Conservation (phyloP, 2,888 invertebrate genomes). For the Netelia melanura region DNA sequence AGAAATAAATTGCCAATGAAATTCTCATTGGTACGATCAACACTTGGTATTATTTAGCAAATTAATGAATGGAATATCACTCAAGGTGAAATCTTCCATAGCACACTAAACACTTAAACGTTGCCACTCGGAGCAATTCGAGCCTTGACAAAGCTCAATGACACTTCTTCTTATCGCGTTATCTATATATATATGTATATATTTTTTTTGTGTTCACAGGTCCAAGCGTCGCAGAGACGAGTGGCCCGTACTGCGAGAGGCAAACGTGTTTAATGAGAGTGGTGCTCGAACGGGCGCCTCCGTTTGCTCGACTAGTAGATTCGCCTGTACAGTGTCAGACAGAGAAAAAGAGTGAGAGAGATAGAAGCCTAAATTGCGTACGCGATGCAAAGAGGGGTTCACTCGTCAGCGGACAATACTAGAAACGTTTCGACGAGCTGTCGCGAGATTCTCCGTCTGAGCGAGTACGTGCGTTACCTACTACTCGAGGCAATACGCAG, state of each 20-base stretch:
- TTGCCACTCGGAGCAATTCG: neutral
- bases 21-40: no score
- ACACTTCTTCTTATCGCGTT: conserved; percentile 23
- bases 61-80: neutral
- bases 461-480: conserved; percentile 47
- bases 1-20: neutral
- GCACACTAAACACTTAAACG: neutral
- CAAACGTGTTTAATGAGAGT: conserved; percentile 48
- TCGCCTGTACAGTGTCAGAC: conserved; percentile 13
- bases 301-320: conserved; percentile 36
- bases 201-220: neutral
- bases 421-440: conserved; percentile 11
- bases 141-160: conserved; percentile 21
- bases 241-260: neutral
- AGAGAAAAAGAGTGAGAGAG: conserved; percentile 12
- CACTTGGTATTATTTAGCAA: neutral
- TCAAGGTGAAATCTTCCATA: neutral
- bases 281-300: conserved; percentile 32
- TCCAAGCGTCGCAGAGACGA: conserved; percentile 9
- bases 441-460: conserved; percentile 18
- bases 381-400: conserved; percentile 36
- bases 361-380: conserved; percentile 55
- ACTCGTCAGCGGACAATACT: conserved; percentile 14
- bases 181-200: neutral
- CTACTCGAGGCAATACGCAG: conserved; percentile 21